Conservation (phyloP, 2,113 vertebrate genomes). For the Camelus dromedarius region DNA sequence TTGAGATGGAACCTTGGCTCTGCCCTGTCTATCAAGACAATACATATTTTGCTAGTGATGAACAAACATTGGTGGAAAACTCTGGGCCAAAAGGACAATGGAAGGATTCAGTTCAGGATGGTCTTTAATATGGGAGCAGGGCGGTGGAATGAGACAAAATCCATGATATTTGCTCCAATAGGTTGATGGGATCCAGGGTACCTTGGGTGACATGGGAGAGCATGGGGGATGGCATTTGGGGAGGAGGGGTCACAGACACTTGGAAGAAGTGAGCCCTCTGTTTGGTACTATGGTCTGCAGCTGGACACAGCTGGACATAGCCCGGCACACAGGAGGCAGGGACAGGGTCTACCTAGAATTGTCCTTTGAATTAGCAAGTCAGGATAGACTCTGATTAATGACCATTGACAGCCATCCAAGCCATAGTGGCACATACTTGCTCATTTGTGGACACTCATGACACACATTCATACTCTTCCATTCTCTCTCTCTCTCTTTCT, state of each 20-base stretch:
- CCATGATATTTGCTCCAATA: background rate
- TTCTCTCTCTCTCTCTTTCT: background rate
- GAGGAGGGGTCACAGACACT: background rate
- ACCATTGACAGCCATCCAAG: background rate
- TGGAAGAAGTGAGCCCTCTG: background rate
- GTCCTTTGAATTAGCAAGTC: background rate
- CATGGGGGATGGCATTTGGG: no score
- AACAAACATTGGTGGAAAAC: background rate
- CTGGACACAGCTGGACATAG: background rate
- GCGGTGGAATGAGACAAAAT: background rate
- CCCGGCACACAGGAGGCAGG: background rate
- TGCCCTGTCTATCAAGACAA: background rate
- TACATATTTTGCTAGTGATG: background rate
- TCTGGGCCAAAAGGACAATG: background rate
- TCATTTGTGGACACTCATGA: no score
- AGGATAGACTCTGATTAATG: background rate
- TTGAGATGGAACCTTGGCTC: background rate
- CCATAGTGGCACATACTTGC: background rate
- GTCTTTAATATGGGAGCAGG: background rate
- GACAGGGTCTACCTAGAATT: background rate
- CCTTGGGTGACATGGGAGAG: background rate
- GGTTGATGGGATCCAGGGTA: background rate
- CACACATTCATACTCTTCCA: background rate
- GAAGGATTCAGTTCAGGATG: background rate
- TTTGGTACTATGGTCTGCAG: background rate